Percentiles rank a stretch among this genome's conserved stretches.
phyloP scores from a whole-genome alignment of 2,797 vertebrate species.

The Clarias laeviceps region DNA sequence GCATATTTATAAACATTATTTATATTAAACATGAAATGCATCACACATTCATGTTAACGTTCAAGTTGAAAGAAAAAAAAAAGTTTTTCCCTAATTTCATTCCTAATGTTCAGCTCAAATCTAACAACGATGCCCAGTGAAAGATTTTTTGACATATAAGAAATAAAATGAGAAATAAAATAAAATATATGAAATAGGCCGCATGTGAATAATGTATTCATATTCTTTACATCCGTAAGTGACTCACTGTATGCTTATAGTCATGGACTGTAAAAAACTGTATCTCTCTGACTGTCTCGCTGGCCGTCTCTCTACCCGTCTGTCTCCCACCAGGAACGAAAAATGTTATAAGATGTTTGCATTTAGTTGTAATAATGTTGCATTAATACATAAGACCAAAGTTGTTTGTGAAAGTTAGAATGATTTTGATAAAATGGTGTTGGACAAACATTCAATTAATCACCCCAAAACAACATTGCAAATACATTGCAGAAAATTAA shows the following conservation, averaged over 20 bases:
- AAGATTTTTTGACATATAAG: not conserved
- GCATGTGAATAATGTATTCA: not conserved
- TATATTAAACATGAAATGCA: not conserved
- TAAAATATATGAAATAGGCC: not conserved
- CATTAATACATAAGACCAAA: too few species aligned
- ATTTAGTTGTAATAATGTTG: too few species aligned
- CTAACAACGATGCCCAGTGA: not conserved
- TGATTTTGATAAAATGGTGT: too few species aligned
- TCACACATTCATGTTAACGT: not conserved
- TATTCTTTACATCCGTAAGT: not conserved
- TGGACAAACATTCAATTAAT: too few species aligned
- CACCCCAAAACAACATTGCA: too few species aligned
- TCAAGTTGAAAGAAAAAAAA: not conserved
- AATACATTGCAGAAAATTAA: too few species aligned
- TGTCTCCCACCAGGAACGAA: too few species aligned
- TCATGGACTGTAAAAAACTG: not conserved
- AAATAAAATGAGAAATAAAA: too few species aligned
- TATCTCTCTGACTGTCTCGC: not conserved
- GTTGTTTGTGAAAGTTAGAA: too few species aligned
- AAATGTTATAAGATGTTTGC: too few species aligned
- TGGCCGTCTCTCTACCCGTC: not conserved
- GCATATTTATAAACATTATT: not conserved
- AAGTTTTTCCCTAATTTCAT: not conserved
- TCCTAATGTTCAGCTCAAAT: not conserved
- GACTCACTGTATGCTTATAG: not conserved